Percentiles rank a stretch among this genome's conserved stretches.
Evolutionary conservation across 2,113 vertebrate species (phyloP).

Genomic region (Vireo altiloquus): DNA sequence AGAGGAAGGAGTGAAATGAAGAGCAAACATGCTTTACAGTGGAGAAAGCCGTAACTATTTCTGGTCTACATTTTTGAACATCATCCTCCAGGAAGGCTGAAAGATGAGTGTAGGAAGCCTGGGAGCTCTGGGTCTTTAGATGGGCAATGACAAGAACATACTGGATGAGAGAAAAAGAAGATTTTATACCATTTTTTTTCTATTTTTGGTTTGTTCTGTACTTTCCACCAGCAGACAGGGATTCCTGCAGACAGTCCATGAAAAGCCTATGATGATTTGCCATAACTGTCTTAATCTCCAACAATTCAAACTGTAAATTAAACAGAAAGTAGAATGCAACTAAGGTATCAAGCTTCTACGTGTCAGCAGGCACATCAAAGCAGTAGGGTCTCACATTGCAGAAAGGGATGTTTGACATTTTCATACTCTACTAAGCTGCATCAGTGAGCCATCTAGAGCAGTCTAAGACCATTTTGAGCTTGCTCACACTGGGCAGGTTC

Average conservation of each 20-base stretch:
- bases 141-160: neutral
- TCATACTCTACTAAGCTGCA: neutral
- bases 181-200: neutral
- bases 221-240: neutral
- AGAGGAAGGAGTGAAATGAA: neutral
- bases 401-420: neutral
- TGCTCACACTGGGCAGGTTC: accelerated
- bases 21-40: neutral
- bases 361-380: neutral
- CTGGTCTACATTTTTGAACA: neutral
- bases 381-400: neutral
- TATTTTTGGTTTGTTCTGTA: neutral
- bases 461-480: neutral
- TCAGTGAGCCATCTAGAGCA: neutral
- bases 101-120: accelerated
- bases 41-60: neutral
- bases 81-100: neutral
- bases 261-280: neutral
- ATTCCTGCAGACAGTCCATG: neutral
- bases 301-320: neutral
- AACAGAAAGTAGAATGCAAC: neutral
- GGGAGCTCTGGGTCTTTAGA: neutral
- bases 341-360: neutral
- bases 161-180: neutral
- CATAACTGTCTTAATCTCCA: neutral